phyloP scores from a whole-genome alignment of 2,113 vertebrate species.

The Pterocles gutturalis region DNA sequence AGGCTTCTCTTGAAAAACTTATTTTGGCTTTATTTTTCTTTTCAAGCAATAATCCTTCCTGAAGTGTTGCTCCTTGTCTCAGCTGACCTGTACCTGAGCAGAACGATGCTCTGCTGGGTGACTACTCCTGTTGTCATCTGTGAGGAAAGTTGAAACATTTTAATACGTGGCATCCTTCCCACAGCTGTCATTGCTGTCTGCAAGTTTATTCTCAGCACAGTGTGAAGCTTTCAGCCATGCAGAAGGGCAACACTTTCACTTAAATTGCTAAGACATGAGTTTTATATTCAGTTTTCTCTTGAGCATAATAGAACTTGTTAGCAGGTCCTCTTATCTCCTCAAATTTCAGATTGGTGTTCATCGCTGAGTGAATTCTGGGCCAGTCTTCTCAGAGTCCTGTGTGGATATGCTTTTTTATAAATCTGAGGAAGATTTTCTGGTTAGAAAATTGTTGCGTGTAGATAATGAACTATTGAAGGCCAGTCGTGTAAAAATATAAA shows the following conservation, averaged over 20 bases:
- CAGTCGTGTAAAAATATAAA: background rate
- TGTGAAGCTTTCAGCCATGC: constrained; percentile 79
- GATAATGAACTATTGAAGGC: background rate
- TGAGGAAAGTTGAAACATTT: constrained; percentile 68
- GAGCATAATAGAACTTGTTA: constrained; percentile 44
- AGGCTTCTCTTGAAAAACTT: background rate
- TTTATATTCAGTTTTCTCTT: constrained; percentile 71
- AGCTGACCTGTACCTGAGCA: constrained; percentile 49
- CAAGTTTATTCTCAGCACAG: constrained; percentile 80
- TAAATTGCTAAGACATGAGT: constrained; percentile 72
- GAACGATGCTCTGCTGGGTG: constrained; percentile 65
- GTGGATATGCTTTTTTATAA: background rate
- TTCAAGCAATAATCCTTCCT: background rate
- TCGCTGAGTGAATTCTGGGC: background rate
- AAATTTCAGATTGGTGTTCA: background rate
- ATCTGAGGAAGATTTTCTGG: background rate
- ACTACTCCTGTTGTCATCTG: constrained; percentile 64
- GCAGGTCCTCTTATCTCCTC: constrained; percentile 13
- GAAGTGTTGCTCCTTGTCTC: constrained; percentile 9
- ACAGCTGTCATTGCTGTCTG: constrained; percentile 81
- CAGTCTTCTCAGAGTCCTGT: background rate
- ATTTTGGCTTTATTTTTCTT: background rate
- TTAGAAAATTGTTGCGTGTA: background rate
- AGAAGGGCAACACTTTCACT: constrained; percentile 78
- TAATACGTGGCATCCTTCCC: constrained; percentile 78